Base-by-base conservation (phyloP, 2,888 invertebrate species). In the Lycia hirtaria region DNA sequence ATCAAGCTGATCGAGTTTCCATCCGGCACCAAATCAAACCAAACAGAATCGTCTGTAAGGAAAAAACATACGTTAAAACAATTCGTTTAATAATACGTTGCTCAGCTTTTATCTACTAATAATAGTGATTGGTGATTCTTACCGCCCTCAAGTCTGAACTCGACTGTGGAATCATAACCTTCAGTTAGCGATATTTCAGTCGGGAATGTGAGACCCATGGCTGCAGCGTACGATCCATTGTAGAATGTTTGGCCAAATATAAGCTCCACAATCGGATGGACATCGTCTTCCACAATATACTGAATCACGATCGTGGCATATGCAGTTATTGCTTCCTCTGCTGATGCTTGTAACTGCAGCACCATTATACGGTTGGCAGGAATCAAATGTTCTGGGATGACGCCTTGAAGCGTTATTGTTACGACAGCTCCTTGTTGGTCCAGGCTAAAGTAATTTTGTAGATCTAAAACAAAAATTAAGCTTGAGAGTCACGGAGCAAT, bases 61-160 rank as follows among this genome's bases (percentile, higher is more conserved):
- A 28, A 43, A 22, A 22, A 22, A 3, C n/a, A 22, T 14, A 6
- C 22, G 3, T 10, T 19, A 4, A 4, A 17, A n/a, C 22, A 32
- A 4, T 37, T 10, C 0, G 6, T 10, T 4, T 12, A 19, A n/a
- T 10, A 4, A 9, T 10, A 0, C 37, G 5, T n/a, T 0, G 17
- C 1, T 10, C 4, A 1, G 5, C 19, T 10, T 19, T 10, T 9
- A 10, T 19, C 19, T 4, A 19, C n/a, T n/a, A n/a, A n/a, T n/a
- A n/a, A n/a, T n/a, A n/a, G n/a, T n/a, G n/a, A n/a, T n/a, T n/a
- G n/a, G n/a, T n/a, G 2, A 10, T 10, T 56, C 62, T 51, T 48
- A 75, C 76, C 74, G 65, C 76, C 76, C 52, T 69, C 69, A 0
- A 78, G 62, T 19, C 12, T 35, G 38, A 75, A 76, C 10, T 47